Evolutionary conservation across 1,140 invertebrate species (phyloP).

Genomic region (Hyles vespertilio): DNA sequence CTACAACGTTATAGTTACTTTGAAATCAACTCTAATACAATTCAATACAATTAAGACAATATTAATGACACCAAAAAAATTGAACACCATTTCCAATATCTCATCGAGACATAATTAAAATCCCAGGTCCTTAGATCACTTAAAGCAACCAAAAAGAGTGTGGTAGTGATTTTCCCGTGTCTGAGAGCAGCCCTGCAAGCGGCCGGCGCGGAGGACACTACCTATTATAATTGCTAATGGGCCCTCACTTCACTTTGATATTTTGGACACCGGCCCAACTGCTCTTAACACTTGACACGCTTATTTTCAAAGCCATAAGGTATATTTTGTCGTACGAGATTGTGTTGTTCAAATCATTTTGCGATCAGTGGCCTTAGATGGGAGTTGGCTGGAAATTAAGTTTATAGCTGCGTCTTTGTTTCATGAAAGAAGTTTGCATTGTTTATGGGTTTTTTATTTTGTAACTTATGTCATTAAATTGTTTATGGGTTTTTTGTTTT

Average conservation of each 20-base stretch:
- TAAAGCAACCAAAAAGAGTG: too few species aligned
- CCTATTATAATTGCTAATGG: constrained; percentile 62
- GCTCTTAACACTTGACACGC: not conserved
- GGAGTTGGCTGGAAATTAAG: constrained; percentile 24
- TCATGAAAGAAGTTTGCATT: not conserved
- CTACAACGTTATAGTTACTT: too few species aligned
- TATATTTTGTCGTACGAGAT: constrained; percentile 14
- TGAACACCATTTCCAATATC: too few species aligned
- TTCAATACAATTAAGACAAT: too few species aligned
- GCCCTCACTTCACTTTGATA: constrained; percentile 31
- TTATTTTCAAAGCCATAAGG: constrained; percentile 21
- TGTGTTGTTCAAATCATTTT: constrained; percentile 43
- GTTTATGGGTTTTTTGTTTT: too few species aligned
- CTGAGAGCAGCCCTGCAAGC: constrained; percentile 1
- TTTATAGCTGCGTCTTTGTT: constrained; percentile 28
- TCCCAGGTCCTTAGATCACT: too few species aligned
- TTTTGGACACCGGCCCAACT: constrained; percentile 24
- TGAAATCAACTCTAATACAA: too few species aligned
- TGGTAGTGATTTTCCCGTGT: too few species aligned
- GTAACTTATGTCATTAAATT: too few species aligned
- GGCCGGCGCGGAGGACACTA: constrained; percentile 28
- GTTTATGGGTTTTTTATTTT: not conserved
- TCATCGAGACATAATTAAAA: too few species aligned
- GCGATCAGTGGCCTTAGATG: constrained; percentile 40
- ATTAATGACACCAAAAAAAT: too few species aligned